These are phyloP conservation scores for Patella caerulea DNA, from an alignment of 2,888 invertebrate species.

Conservation along the genomic window DNA sequence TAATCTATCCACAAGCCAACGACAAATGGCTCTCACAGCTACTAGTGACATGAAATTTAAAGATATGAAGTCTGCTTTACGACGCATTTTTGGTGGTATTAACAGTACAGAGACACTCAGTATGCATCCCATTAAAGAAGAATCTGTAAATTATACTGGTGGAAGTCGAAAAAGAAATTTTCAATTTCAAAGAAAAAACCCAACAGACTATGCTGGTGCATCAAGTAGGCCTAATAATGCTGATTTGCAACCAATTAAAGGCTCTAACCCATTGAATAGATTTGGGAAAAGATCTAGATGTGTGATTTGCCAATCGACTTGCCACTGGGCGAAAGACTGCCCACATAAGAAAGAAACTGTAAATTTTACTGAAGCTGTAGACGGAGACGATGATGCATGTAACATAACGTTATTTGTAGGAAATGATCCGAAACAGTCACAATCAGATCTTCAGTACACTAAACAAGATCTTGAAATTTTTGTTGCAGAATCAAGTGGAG, in stretches of 20 bases:
- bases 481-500: slow-evolving; percentile 10
- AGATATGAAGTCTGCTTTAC: slow-evolving; percentile 27
- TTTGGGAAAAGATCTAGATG: slow-evolving; percentile 16
- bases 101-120: not conserved
- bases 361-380: not conserved
- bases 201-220: not conserved
- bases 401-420: not conserved
- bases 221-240: not conserved
- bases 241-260: not conserved
- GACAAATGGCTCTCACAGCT: slow-evolving; percentile 25
- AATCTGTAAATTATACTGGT: not conserved
- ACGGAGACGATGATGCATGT: slow-evolving; percentile 9
- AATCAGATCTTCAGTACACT: not conserved
- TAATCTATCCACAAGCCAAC: slow-evolving; percentile 16
- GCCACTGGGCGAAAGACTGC: slow-evolving; percentile 26
- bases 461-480: slow-evolving; percentile 2
- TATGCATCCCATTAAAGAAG: not conserved
- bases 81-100: slow-evolving; percentile 17
- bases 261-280: slow-evolving; percentile 10
- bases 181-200: not conserved
- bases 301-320: slow-evolving; percentile 14
- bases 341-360: slow-evolving; percentile 3
- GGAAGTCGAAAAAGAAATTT: not conserved
- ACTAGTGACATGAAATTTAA: slow-evolving; percentile 21
- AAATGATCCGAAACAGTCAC: not conserved